Evolutionary conservation across 2,797 vertebrate genomes (phyloP).

Genomic region (Sylvia borin): DNA sequence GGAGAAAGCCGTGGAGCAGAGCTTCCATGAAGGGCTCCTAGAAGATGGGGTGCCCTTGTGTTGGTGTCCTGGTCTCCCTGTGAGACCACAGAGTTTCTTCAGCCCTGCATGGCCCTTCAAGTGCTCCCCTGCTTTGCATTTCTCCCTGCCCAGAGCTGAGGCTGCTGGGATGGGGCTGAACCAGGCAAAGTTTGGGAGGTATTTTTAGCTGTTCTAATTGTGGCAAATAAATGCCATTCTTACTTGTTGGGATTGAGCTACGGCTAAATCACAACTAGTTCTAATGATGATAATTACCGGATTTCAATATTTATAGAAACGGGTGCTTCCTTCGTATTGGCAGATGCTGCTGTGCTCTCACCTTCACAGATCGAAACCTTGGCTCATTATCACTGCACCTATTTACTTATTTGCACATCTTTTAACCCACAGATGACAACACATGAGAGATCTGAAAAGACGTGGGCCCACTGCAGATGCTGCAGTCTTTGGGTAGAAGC

Average conservation of each 20-base stretch:
- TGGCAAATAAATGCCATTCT: slow-evolving; percentile 60
- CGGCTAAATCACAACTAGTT: slow-evolving; percentile 63
- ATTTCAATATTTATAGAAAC: slow-evolving; percentile 75
- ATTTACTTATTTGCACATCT: slow-evolving; percentile 51
- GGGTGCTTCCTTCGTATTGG: slow-evolving; percentile 59
- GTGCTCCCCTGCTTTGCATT: neutral
- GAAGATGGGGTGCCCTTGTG: neutral
- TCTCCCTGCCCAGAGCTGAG: neutral
- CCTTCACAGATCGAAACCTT: slow-evolving; percentile 61
- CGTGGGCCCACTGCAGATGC: fast-evolving
- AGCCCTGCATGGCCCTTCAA: fast-evolving
- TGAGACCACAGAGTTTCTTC: neutral
- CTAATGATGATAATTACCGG: slow-evolving; percentile 73
- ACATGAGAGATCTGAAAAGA: neutral
- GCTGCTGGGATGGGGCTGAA: neutral
- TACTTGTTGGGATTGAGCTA: slow-evolving; percentile 59
- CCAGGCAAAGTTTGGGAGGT: slow-evolving; percentile 12
- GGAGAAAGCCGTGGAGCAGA: neutral
- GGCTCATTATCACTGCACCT: slow-evolving; percentile 41
- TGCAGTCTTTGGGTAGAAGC: neutral
- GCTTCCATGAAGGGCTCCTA: neutral
- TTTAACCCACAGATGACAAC: slow-evolving; percentile 33
- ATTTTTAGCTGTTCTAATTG: slow-evolving; percentile 71
- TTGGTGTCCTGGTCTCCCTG: neutral
- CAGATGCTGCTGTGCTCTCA: slow-evolving; percentile 56